phyloP scores from a whole-genome alignment of 2,113 vertebrate genomes.

The Trogon surrucura region DNA sequence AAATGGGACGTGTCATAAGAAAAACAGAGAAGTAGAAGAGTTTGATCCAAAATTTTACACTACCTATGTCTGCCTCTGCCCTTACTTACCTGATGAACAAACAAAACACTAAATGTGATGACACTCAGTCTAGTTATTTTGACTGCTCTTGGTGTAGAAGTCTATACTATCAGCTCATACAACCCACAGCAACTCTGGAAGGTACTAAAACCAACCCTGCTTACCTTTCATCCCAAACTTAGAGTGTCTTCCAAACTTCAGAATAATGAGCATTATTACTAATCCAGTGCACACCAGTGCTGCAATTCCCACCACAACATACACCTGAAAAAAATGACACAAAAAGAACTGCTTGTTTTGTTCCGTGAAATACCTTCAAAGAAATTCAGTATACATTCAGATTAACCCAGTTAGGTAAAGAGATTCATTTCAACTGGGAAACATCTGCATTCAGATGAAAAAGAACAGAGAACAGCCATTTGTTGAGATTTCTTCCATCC shows the following conservation, averaged over 20 bases:
- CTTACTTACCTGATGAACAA: neutral
- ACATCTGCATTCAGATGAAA: neutral
- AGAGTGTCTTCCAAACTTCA: conserved; percentile 96
- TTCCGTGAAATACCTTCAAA: neutral
- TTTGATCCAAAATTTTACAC: neutral
- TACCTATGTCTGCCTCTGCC: neutral
- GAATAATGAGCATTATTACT: conserved; percentile 92
- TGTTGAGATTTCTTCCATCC: neutral
- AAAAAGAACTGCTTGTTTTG: neutral
- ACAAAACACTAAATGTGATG: neutral
- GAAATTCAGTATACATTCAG: neutral
- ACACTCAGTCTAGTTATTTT: neutral
- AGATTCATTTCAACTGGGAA: neutral
- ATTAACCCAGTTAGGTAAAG: neutral
- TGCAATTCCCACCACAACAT: conserved; percentile 95
- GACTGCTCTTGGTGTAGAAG: neutral
- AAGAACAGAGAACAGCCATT: neutral
- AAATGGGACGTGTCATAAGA: neutral
- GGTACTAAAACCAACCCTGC: conserved; percentile 48
- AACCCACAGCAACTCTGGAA: neutral
- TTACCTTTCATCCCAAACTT: conserved; percentile 99
- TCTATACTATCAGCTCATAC: neutral
- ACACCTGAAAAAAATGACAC: conserved; percentile 80
- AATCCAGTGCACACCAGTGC: conserved; percentile 93
- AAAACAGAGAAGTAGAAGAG: neutral